Evolutionary conservation across 2,113 vertebrate species (phyloP), one percentile per base, ranked within the genome.

Genomic region (Dipodomys merriami): DNA sequence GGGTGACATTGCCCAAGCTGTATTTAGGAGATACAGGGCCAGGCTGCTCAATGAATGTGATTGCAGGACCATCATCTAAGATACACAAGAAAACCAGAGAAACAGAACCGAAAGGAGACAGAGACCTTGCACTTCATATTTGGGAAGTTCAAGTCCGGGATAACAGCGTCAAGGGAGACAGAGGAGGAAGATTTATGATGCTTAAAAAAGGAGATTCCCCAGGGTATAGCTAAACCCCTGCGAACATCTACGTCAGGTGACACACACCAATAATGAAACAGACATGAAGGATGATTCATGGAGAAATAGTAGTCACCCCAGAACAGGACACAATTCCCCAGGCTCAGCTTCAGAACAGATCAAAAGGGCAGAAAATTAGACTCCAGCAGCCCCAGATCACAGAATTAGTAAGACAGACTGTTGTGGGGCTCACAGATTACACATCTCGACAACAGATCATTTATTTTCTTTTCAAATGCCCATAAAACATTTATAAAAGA

Each of bases 401-500:
- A 1, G n/a, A 68, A 65, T 68, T 93, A 65, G 64, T 15, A 60
- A 87, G 39, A 81, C 29, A 80, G 80, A 81, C 39, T 4, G 25
- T 18, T 13, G 35, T 60, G 62, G 49, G 62, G n/a, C 46, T 74
- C 10, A 12, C 27, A 49, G 83, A 73, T 15, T 49, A 29, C n/a
- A 57, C 16, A 88, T 35, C 39, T 85, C 68, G 78, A 86, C 35
- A 81, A 35, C 7, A 68, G 68, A 67, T 44, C 80, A 89, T 69
- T 89, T 78, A 25, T 74, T 89, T 86, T 88, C 72, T 91, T 92
- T 94, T 78, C 69, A 71, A 87, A 94, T 79, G 57, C 12, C 64
- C 69, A 53, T 89, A 35, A 94, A 79, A 74, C 69, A 84, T 86
- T 92, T 87, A 89, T 65, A 73, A 84, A 93, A 91, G 53, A 77